Evolutionary conservation across 1,140 invertebrate species (phyloP).

Genomic region (Dysdera silvatica): DNA sequence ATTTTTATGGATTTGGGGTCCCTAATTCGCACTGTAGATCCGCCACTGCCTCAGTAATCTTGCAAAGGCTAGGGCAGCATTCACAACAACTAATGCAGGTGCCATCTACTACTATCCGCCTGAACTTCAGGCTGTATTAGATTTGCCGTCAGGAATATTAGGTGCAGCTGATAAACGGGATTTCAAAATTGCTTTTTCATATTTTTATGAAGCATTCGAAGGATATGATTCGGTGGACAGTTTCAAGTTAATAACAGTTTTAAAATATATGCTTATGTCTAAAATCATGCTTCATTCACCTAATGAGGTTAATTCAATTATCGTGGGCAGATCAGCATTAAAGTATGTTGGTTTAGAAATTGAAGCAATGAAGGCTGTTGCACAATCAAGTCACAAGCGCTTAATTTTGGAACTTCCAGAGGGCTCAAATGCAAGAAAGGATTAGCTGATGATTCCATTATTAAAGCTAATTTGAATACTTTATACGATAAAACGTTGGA

Average conservation of each 20-base stretch:
- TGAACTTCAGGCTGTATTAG: conserved; percentile 90
- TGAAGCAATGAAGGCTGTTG: conserved; percentile 95
- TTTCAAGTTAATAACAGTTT: conserved; percentile 77
- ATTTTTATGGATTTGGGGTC: too few relatives aligned
- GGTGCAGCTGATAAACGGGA: conserved; percentile 98
- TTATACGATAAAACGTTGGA: conserved; percentile 98
- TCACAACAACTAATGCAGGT: conserved; percentile 97
- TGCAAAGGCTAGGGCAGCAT: conserved; percentile 83
- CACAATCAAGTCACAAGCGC: conserved; percentile 87
- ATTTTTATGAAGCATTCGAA: conserved; percentile 99
- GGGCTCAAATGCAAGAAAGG: conserved; percentile 77
- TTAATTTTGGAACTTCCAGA: conserved; percentile 94
- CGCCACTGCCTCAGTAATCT: too few relatives aligned
- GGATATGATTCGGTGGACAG: conserved; percentile 95
- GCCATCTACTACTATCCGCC: conserved; percentile 99
- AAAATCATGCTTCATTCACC: conserved; percentile 97
- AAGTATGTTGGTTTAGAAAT: conserved; percentile 92
- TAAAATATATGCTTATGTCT: conserved; percentile 98
- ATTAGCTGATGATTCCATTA: conserved; percentile 91
- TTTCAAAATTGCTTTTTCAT: conserved; percentile 99
- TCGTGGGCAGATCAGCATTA: conserved; percentile 91
- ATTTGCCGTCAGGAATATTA: conserved; percentile 94
- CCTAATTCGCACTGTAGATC: too few relatives aligned
- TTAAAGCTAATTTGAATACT: conserved; percentile 88
- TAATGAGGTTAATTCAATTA: conserved; percentile 91